Percentiles rank a stretch among this genome's conserved stretches.
phyloP scores from a whole-genome alignment of 2,888 invertebrate genomes.

The Eristalinus sepulchralis region DNA sequence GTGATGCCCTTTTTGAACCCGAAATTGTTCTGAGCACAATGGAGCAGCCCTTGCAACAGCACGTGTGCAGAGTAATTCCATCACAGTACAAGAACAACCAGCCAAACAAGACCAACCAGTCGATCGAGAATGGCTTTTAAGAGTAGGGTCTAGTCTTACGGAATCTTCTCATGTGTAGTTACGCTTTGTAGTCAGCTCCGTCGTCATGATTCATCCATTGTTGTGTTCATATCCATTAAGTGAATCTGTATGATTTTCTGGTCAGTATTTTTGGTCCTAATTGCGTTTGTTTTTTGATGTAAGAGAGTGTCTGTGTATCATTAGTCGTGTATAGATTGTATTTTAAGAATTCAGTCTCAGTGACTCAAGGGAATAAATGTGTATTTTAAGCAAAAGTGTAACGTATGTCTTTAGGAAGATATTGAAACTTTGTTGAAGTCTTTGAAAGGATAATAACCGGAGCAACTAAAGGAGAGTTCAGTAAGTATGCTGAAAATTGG shows the following conservation, averaged over 20 bases:
- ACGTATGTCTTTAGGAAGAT: not conserved
- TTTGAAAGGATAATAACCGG: too few relatives aligned
- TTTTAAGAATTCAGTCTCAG: not conserved
- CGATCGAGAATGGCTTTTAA: conserved; percentile 6
- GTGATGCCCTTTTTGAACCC: conserved; percentile 75
- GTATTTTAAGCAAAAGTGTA: not conserved
- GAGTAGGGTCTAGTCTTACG: not conserved
- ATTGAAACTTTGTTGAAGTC: too few relatives aligned
- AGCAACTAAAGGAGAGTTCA: too few relatives aligned
- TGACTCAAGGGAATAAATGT: not conserved
- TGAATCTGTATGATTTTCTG: conserved; percentile 5
- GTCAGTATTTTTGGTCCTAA: conserved; percentile 17
- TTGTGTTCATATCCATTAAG: conserved; percentile 64
- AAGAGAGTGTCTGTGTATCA: not conserved
- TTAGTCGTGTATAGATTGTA: not conserved
- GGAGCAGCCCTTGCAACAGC: not conserved
- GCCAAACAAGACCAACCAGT: conserved; percentile 2
- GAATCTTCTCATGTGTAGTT: not conserved
- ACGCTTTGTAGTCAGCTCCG: conserved; percentile 12
- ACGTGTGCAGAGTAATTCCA: conserved; percentile 6
- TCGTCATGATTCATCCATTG: conserved; percentile 10
- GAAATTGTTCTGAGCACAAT: conserved; percentile 46
- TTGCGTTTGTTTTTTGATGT: not conserved
- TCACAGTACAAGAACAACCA: conserved; percentile 29
- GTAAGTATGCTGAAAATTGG: too few relatives aligned